Conservation (phyloP, 2,797 vertebrate species). For the Acropternis orthonyx region DNA sequence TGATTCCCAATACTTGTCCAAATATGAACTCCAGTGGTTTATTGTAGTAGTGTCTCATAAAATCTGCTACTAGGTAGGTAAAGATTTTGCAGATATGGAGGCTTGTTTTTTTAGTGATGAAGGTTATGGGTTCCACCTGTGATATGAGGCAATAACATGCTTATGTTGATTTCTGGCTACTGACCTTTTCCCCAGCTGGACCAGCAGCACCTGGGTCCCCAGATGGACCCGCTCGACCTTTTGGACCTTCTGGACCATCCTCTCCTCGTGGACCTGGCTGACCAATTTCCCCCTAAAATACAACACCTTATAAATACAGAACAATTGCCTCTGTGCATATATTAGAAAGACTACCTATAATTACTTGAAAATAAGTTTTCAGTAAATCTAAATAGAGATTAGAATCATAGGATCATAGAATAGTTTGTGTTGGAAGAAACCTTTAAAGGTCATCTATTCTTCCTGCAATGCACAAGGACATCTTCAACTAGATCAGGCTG, state of each 20-base stretch:
- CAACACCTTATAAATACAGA: neutral
- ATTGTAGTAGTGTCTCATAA: neutral
- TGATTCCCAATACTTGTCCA: neutral
- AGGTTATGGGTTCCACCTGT: neutral
- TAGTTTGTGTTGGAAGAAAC: neutral
- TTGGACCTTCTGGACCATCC: slow-evolving; percentile 97
- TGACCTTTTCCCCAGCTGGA: slow-evolving; percentile 93
- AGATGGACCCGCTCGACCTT: slow-evolving; percentile 90
- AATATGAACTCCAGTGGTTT: neutral
- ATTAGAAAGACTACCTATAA: neutral
- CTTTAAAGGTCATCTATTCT: neutral
- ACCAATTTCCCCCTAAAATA: slow-evolving; percentile 81
- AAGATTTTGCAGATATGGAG: neutral
- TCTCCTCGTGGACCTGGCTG: slow-evolving; percentile 88
- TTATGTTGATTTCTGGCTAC: neutral
- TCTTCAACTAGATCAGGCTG: neutral
- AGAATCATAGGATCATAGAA: neutral
- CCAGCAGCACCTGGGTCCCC: slow-evolving; percentile 91
- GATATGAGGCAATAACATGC: neutral
- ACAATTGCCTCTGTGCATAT: neutral
- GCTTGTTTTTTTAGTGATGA: neutral
- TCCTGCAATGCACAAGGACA: neutral
- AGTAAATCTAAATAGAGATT: neutral
- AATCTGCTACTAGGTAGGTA: neutral
- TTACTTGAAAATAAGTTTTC: neutral